Evolutionary conservation across 1,140 invertebrate genomes (phyloP).

Genomic region (Magallana ariakensis): DNA sequence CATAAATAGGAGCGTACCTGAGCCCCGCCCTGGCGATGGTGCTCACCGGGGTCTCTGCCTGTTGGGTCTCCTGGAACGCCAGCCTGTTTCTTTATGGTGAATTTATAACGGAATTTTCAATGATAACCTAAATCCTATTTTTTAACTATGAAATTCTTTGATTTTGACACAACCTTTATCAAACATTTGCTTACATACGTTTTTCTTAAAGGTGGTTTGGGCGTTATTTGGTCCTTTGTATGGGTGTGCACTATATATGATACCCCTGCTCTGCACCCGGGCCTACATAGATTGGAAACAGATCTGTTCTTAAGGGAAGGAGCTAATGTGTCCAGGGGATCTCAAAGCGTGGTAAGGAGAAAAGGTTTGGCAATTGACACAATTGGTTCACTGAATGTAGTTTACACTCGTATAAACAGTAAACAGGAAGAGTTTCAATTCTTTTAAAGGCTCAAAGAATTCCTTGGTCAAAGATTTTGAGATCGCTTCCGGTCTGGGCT

Average conservation of each 20-base stretch:
- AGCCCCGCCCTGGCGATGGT: conserved; percentile 51
- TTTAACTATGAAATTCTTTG: neutral
- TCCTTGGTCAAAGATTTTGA: conserved; percentile 64
- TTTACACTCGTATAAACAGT: too few relatives aligned
- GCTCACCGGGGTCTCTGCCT: conserved; percentile 30
- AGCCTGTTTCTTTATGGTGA: conserved; percentile 49
- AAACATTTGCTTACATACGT: too few relatives aligned
- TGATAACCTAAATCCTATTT: neutral
- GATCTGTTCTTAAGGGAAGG: conserved; percentile 53
- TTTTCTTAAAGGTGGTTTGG: conserved; percentile 58
- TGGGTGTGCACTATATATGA: conserved; percentile 62
- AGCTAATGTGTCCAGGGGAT: neutral
- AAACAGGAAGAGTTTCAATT: too few relatives aligned
- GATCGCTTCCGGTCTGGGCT: conserved; percentile 61
- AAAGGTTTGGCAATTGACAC: too few relatives aligned
- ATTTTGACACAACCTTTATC: neutral
- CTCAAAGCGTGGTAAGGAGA: neutral
- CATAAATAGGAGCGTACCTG: conserved; percentile 50
- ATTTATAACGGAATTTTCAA: neutral
- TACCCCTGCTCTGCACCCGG: conserved; percentile 57
- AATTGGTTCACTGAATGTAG: too few relatives aligned
- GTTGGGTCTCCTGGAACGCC: conserved; percentile 47
- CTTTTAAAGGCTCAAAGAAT: conserved; percentile 48
- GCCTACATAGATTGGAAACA: conserved; percentile 56
- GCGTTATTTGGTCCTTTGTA: conserved; percentile 65